Base-by-base conservation (phyloP, 2,888 invertebrate genomes). In the Andrena trimmerana region DNA sequence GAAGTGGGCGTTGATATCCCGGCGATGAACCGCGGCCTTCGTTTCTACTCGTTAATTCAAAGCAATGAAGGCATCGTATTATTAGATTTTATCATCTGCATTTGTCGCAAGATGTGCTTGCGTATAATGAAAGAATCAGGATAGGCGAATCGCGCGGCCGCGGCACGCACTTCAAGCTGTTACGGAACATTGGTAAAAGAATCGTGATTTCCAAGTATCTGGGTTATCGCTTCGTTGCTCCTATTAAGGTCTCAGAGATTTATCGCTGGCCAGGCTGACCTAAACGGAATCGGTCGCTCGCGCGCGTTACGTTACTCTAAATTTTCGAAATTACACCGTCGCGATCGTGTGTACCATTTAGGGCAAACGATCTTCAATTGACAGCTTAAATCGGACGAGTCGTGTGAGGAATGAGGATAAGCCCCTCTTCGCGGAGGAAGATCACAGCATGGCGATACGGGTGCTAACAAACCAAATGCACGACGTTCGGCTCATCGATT, bases 191-290 rank as follows among this genome's bases (percentile, higher is more conserved):
- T 82, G 59, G 70, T 57, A 69, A 83, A 42, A 70, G 76, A 67
- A 73, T 82, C 60, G 78, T 68, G 63, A 71, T 84, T 83, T 89
- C 80, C 80, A 68, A 70, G 78, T 86, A 91, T 90, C 86, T 92
- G 87, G 92, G 92, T 92, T 92, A 91, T 92, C 92, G 89, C 88
- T 82, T 90, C 85, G 85, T 91, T 90, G 88, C 86, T 84, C 82
- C 74, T 86, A 91, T 90, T 90, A 87, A 91, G 90, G 85, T 74
- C 84, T 71, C 76, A 24, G 75, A 88, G 89, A 92, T 90, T 91
- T 91, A 91, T 92, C 90, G 83, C 50, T 68, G 80, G 80, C 78
- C 78, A 84, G 84, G 86, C 86, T 91, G 90, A 91, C 91, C 91
- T 88, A 76, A 83, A 75, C 52, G 29, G 52, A 48, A 78, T 81